A percentile compares a stretch with the other conserved stretches of the same genome.
These are phyloP conservation scores for Glomeris maerens DNA, from an alignment of 1,140 invertebrate species.

Conservation along the genomic window DNA sequence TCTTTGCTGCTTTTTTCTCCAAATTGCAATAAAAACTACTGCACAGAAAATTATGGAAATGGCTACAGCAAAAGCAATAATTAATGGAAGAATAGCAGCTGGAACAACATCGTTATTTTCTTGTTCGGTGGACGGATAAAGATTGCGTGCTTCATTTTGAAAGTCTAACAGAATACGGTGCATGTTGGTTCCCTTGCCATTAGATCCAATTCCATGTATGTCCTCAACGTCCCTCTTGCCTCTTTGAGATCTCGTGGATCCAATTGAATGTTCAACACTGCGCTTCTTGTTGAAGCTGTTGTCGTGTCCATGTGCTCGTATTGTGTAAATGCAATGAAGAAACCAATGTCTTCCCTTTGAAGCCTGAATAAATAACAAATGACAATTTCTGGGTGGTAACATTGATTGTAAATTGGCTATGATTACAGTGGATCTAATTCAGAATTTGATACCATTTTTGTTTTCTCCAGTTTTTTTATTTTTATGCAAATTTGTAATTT, in stretches of 20 bases:
- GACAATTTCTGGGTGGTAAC: no score
- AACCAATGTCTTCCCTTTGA: conserved; percentile 32
- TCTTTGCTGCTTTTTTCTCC: no score
- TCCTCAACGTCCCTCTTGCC: conserved; percentile 17
- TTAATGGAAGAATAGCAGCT: no score
- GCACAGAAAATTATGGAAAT: no score
- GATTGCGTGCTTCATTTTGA: no score
- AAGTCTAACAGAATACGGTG: conserved; percentile 22
- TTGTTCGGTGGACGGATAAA: no score
- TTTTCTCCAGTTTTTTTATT: background rate
- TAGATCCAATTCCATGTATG: conserved; percentile 18
- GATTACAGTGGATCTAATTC: background rate
- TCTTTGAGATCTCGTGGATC: background rate
- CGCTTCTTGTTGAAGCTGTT: conserved; percentile 20
- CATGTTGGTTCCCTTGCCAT: conserved; percentile 31
- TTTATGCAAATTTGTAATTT: no score
- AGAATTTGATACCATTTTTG: background rate
- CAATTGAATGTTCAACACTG: conserved; percentile 15
- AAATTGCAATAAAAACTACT: no score
- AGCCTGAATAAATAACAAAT: conserved; percentile 20
- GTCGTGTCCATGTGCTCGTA: conserved; percentile 23
- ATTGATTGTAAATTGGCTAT: no score
- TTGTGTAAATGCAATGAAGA: conserved; percentile 30
- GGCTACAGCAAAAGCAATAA: no score
- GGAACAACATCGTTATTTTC: no score